Evolutionary conservation across 23 tunicate species (phyloP).

Genomic region (Ciona savignyi): DNA sequence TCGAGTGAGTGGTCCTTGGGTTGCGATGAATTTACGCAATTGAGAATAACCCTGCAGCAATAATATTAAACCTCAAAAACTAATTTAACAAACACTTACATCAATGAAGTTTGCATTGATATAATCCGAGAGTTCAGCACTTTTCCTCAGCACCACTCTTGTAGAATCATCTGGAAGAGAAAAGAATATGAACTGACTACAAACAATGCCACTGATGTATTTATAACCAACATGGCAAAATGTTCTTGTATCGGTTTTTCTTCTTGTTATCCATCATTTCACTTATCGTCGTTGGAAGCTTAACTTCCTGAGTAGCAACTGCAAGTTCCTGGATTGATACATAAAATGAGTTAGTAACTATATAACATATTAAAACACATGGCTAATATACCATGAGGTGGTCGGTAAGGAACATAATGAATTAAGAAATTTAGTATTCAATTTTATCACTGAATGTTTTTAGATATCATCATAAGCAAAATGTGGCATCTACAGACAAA

Average conservation of each 20-base stretch:
- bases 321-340: neutral
- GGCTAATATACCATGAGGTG: too few species aligned
- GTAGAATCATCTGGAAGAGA: slow-evolving; percentile 3
- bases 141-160: neutral
- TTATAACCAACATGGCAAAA: slow-evolving; percentile 15
- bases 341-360: too few species aligned
- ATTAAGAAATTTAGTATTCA: too few species aligned
- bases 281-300: neutral
- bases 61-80: too few species aligned
- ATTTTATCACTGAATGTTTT: too few species aligned
- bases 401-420: too few species aligned
- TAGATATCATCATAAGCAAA: too few species aligned
- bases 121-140: neutral
- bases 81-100: neutral
- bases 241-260: slow-evolving; percentile 30
- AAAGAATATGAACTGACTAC: neutral
- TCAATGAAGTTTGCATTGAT: slow-evolving; percentile 12
- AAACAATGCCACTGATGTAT: neutral
- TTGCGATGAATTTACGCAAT: slow-evolving; percentile 30
- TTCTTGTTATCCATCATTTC: neutral
- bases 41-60: slow-evolving; percentile 13
- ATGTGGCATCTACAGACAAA: too few species aligned
- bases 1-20: slow-evolving; percentile 35
- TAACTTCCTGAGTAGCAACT: neutral
- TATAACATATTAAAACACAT: neutral